Base-by-base conservation (phyloP, 2,797 vertebrate species). In the Urophycis tenuis region DNA sequence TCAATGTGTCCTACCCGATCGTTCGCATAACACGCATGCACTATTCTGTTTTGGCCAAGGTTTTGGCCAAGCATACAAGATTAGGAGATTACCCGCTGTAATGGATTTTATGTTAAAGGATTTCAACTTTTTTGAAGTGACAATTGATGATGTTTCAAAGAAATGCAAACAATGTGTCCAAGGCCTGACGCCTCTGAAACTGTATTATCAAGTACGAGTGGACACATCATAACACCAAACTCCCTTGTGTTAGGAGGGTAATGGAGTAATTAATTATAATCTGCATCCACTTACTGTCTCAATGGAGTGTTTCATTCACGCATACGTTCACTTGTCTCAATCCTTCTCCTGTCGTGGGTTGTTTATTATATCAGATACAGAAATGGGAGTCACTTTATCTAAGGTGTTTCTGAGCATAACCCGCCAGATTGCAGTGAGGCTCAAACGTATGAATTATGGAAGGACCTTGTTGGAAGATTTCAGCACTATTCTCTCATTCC, bases 371-470 rank as follows among this genome's bases (percentile, higher is more conserved):
- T 77, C 39, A 29, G 25, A 75, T 36, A 60, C 10, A 53, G 72
- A 81, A 70, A 82, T 75, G 49, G 69, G 73, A 74, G 79, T 78
- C 3, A 1, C 2, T 32, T 80, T 80, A 45, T 74, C 80, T 77
- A 71, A 64, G 29, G 64, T 34, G 71, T 64, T 78, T 7, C 11
- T 31, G 30, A 73, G 32, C 1, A 35, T n/a, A 76, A 76, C 35
- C 10, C 3, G 75, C 33, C 45, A n/a, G 22, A 53, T 73, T 33
- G 31, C 30, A 39, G 72, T 76, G 78, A 74, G 19, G 25, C 15
- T 0, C 0, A 10, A 25, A 33, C 73, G 36, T 32, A 83, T 86
- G 81, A 83, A 83, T 88, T 79, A 78, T 84, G 83, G 75, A 85
- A 80, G 30, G 78, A 78, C 74, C 78, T 78, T 77, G 81, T 81